Evolutionary conservation across 2,797 vertebrate species (phyloP).

Genomic region (Pseudochirops corinnae): DNA sequence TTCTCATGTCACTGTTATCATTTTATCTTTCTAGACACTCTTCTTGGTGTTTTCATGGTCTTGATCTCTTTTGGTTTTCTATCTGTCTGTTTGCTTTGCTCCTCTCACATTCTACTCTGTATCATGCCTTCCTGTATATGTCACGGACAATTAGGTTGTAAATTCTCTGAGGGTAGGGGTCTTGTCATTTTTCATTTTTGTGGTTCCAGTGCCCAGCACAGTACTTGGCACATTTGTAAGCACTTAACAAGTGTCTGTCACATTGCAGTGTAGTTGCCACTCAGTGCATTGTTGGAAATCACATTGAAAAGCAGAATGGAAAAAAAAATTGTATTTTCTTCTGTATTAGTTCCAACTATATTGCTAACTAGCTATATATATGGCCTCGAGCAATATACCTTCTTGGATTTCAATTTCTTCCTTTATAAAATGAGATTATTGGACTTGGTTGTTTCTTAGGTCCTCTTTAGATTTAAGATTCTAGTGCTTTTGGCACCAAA

Average conservation of each 20-base stretch:
- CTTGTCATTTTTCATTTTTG: not conserved
- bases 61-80: not conserved
- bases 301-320: not conserved
- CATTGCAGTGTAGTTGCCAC: not conserved
- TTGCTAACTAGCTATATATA: not conserved
- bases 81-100: not conserved
- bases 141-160: not conserved
- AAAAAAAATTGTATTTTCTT: not conserved
- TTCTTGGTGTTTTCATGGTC: not conserved
- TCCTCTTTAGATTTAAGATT: not conserved
- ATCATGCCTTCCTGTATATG: not conserved
- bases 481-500: not conserved
- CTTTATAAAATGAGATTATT: not conserved
- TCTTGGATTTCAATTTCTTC: not conserved
- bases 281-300: not conserved
- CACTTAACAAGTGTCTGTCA: not conserved
- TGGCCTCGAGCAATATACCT: not conserved
- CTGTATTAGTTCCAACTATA: not conserved
- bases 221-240: not conserved
- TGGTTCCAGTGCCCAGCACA: not conserved
- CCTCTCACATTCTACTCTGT: not conserved
- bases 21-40: not conserved
- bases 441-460: not conserved
- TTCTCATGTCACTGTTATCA: not conserved
- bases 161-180: not conserved